Evolutionary conservation across 64 coral and sea anemone genomes (phyloP).

Genomic region (Astreopora myriophthalma): DNA sequence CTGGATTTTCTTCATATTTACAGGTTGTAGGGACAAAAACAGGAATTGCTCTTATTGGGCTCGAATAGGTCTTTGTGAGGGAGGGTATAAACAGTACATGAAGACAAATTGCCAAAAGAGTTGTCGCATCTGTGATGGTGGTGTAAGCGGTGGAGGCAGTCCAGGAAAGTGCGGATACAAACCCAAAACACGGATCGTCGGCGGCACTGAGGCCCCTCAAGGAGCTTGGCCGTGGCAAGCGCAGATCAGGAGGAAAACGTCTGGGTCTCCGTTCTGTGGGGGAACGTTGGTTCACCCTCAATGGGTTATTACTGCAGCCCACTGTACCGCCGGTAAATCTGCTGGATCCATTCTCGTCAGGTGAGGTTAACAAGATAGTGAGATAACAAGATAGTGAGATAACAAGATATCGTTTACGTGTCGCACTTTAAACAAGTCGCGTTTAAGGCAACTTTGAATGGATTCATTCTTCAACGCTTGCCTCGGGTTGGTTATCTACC

Average conservation of each 20-base stretch:
- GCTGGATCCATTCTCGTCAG: constrained; percentile 24
- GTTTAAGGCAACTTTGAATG: too few relatives aligned
- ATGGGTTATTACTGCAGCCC: constrained; percentile 65
- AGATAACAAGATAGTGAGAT: too few relatives aligned
- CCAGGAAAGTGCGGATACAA: constrained; percentile 14
- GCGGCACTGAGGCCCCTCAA: constrained; percentile 33
- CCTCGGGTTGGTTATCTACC: too few relatives aligned
- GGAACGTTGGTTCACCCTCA: constrained; percentile 44
- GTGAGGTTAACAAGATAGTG: too few relatives aligned
- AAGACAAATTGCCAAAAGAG: constrained; percentile 42
- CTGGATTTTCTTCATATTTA: too few relatives aligned
- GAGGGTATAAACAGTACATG: not conserved
- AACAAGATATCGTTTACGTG: too few relatives aligned
- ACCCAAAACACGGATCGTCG: not conserved
- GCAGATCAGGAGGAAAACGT: constrained; percentile 3
- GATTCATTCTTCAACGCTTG: too few relatives aligned
- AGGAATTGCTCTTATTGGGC: not conserved
- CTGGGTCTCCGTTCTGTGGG: constrained; percentile 36
- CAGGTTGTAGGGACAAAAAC: not conserved
- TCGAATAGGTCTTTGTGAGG: not conserved
- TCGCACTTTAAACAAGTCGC: too few relatives aligned
- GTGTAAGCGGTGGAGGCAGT: not conserved
- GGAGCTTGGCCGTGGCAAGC: constrained; percentile 69
- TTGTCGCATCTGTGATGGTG: not conserved
- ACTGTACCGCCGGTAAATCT: constrained; percentile 8